These are phyloP conservation scores for Lycodopsis pacificus DNA, from an alignment of 2,797 vertebrate species.

Conservation along the genomic window DNA sequence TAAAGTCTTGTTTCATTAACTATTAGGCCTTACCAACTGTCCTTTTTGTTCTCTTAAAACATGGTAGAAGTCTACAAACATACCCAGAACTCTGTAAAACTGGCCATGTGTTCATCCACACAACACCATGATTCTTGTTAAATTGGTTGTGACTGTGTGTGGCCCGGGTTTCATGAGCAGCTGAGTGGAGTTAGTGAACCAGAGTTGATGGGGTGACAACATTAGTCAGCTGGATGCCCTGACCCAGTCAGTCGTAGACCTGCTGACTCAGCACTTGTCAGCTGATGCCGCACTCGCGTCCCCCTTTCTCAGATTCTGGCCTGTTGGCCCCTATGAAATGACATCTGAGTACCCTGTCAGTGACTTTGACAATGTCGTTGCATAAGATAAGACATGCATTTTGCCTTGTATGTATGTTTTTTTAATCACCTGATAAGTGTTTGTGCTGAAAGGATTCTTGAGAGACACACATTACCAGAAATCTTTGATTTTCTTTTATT, in stretches of 20 bases:
- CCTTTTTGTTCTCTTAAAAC: neutral
- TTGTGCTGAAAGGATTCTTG: neutral
- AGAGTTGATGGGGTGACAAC: constrained; percentile 50
- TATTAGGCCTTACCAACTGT: neutral
- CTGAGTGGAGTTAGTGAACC: constrained; percentile 44
- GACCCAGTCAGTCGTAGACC: constrained; percentile 35
- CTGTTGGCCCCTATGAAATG: constrained; percentile 54
- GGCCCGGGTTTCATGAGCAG: constrained; percentile 30
- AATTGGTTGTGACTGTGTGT: constrained; percentile 29
- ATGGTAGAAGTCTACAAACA: neutral
- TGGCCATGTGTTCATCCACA: neutral
- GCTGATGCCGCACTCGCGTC: constrained; percentile 58
- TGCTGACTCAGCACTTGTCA: constrained; percentile 58
- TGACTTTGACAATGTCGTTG: constrained; percentile 26
- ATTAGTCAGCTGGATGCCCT: constrained; percentile 51
- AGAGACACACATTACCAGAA: neutral
- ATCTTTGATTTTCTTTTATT: neutral
- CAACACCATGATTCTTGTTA: constrained; percentile 5
- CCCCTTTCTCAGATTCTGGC: constrained; percentile 48
- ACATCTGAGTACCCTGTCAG: constrained; percentile 29
- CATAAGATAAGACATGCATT: constrained; percentile 15
- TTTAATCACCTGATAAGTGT: constrained; percentile 19
- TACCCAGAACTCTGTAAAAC: constrained; percentile 12
- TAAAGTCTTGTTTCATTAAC: neutral
- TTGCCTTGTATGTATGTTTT: neutral